phyloP scores from a whole-genome alignment of 2,797 vertebrate genomes.

The Eurystomus glaucurus region DNA sequence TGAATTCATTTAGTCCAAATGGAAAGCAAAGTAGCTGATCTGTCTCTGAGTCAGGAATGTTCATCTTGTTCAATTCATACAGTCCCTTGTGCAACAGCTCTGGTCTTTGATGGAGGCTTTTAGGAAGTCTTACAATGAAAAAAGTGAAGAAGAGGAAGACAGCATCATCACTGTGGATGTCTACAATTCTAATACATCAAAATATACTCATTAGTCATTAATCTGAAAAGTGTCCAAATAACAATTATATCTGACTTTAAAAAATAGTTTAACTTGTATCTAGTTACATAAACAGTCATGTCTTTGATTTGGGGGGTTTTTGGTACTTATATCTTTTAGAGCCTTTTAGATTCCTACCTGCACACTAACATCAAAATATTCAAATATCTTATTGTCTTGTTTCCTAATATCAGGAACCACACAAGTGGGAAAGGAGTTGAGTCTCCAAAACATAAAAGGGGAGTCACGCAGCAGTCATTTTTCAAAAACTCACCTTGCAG shows the following conservation, averaged over 20 bases:
- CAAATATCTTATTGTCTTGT: not conserved
- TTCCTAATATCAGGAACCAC: not conserved
- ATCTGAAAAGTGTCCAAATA: not conserved
- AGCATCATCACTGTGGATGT: not conserved
- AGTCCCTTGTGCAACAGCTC: not conserved
- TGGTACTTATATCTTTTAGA: accelerated
- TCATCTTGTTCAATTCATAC: not conserved
- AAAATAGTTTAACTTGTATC: not conserved
- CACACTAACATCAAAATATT: not conserved
- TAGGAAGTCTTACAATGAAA: not conserved
- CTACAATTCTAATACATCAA: not conserved
- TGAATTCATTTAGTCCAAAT: not conserved
- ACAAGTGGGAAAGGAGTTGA: accelerated
- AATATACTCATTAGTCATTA: not conserved
- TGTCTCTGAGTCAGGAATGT: not conserved
- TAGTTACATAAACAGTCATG: accelerated
- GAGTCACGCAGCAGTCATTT: accelerated
- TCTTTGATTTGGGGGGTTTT: no score
- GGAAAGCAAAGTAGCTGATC: not conserved
- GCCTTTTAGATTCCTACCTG: accelerated
- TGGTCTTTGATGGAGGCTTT: not conserved
- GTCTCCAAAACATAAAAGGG: not conserved
- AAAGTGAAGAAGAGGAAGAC: not conserved
- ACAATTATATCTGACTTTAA: not conserved
- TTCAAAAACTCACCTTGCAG: not conserved